Conservation (phyloP, 2,113 vertebrate species). For the Rafetus swinhoei region DNA sequence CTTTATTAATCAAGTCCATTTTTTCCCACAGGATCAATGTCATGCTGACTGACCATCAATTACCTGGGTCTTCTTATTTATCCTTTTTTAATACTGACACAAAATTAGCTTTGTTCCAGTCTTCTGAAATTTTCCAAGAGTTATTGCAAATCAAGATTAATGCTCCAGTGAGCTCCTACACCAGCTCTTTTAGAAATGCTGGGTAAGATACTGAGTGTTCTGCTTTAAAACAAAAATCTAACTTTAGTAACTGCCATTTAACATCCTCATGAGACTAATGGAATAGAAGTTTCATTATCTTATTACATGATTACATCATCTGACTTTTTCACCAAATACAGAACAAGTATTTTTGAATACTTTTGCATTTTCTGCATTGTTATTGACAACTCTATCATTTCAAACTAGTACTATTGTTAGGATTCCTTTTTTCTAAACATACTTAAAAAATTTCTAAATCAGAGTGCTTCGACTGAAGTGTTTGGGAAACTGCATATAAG, state of each 20-base stretch:
- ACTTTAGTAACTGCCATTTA: not conserved
- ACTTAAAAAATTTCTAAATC: not conserved
- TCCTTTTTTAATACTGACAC: too few species aligned
- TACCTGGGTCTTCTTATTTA: too few species aligned
- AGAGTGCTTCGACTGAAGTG: not conserved
- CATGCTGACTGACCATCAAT: too few species aligned
- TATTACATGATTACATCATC: not conserved
- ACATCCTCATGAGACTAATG: not conserved
- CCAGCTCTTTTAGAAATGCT: not conserved
- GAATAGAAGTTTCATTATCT: not conserved
- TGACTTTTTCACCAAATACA: not conserved
- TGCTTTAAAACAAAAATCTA: not conserved
- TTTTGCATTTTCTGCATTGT: not conserved
- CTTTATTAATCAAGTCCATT: too few species aligned
- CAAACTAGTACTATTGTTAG: not conserved
- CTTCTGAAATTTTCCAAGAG: too few species aligned
- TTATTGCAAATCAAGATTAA: too few species aligned
- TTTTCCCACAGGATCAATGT: too few species aligned
- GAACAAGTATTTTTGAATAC: not conserved
- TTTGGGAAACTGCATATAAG: not conserved
- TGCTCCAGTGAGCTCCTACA: too few species aligned
- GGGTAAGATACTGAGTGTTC: not conserved
- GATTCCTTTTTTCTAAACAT: not conserved
- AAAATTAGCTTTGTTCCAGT: too few species aligned
- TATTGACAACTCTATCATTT: too few species aligned